These are phyloP conservation scores for Acropora tenuis DNA, from an alignment of 64 coral and sea anemone genomes.

Conservation along the genomic window DNA sequence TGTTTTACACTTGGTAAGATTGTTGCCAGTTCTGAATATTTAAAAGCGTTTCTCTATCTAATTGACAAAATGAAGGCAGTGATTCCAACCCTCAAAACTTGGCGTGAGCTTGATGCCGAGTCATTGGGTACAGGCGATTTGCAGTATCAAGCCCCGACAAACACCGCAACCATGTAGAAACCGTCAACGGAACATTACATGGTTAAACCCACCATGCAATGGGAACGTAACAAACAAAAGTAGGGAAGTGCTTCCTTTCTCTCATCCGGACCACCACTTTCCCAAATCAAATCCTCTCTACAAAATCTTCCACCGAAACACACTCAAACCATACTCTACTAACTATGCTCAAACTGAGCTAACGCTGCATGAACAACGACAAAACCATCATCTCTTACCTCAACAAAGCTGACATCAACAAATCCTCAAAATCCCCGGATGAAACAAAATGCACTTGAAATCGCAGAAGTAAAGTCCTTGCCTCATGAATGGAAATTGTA, in stretches of 20 bases:
- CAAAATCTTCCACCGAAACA: slow-evolving; percentile 34
- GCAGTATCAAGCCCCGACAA: too few species aligned
- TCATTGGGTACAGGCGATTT: too few species aligned
- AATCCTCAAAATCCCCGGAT: slow-evolving; percentile 36
- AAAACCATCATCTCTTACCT: slow-evolving; percentile 16
- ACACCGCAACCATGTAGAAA: too few species aligned
- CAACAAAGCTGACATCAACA: slow-evolving; percentile 18
- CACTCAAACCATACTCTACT: neutral
- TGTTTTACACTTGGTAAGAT: too few species aligned
- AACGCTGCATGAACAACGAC: slow-evolving; percentile 28
- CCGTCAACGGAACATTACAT: too few species aligned
- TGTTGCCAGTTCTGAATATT: too few species aligned
- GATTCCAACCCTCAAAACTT: too few species aligned
- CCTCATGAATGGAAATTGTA: slow-evolving; percentile 49
- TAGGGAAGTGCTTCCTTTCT: slow-evolving; percentile 41
- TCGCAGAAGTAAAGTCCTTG: neutral
- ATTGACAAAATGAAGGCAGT: too few species aligned
- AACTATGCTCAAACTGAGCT: neutral
- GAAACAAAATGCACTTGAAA: neutral
- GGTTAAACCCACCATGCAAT: too few species aligned
- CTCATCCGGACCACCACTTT: slow-evolving; percentile 31
- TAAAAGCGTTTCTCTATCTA: too few species aligned
- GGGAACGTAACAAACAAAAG: neutral
- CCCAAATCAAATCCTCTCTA: slow-evolving; percentile 55
- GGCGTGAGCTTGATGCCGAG: too few species aligned